Evolutionary conservation across 1,140 invertebrate genomes (phyloP), one percentile per base, ranked within the genome.

Genomic region (Lordiphosa mommai): DNA sequence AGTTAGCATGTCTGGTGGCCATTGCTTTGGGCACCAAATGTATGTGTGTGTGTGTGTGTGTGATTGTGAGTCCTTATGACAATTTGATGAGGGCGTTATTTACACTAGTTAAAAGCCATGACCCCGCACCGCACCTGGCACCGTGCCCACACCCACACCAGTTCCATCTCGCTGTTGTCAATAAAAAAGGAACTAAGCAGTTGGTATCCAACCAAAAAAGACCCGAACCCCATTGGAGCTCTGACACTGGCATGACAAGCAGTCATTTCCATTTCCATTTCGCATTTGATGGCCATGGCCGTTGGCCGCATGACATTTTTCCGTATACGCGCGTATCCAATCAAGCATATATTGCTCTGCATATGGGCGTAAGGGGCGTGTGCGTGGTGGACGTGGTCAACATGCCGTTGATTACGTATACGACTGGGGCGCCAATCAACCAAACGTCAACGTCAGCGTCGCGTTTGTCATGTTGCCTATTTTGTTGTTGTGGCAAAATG

Each of bases 401-500:
- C 77, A 84, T 84, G 77, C 79, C 77, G 77, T 84, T 84, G 77
- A 84, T 84, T 84, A 84, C 77, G 77, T 84, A 80, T 80, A 80
- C 76, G 76, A 84, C 76, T 76, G 76, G 77, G 76, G 77, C 77
- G 76, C 76, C 77, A 84, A 84, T 84, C 77, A 84, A 76, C 63
- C 72, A 84, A 84, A 84, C 80, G 58, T 76, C 76, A 82, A 60
- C 76, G 77, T 72, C 67, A 77, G 67, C 72, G 53, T 46, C 72
- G 58, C 55, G 9, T 60, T 57, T 64, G 59, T 67, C 58, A 72
- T 58, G 53, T 67, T 67, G 61, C 71, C 73, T 68, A 61, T 69
- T 64, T 64, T 74, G 34, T 41, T 55, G 46, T 43, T 57, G 44
- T 29, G 57, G 49, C 36, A 56, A 55, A 53, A 65, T 71, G 74